Percentiles rank a stretch among this genome's conserved stretches.
Conservation (phyloP, 2,888 invertebrate species). For the Stenolophus ochropezus region DNA sequence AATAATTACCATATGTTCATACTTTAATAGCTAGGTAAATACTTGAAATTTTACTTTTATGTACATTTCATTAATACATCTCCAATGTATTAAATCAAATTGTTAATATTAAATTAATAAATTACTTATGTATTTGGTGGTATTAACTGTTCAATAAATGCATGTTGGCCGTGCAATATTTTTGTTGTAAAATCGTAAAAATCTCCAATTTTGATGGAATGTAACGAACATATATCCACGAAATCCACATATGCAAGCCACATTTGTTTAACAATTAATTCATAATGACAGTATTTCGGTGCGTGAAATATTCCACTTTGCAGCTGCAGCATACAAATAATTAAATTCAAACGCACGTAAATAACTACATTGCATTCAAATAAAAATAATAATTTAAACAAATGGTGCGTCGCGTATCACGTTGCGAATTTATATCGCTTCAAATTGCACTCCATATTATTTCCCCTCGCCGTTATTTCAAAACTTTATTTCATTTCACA, state of each 20-base stretch:
- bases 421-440: background rate
- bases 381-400: conserved; percentile 28
- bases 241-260: background rate
- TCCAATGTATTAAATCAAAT: too few relatives aligned
- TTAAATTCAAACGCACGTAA: conserved; percentile 26
- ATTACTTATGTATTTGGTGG: too few relatives aligned
- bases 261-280: background rate
- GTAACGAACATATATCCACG: background rate
- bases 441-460: conserved; percentile 3
- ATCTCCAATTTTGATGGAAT: background rate
- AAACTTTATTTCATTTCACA: conserved; percentile 3
- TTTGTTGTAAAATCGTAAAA: background rate
- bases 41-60: too few relatives aligned
- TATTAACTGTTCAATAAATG: background rate
- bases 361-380: conserved; percentile 23
- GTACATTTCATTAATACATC: too few relatives aligned
- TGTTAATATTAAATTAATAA: too few relatives aligned
- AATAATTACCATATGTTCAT: too few relatives aligned
- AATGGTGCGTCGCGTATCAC: background rate
- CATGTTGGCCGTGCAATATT: background rate
- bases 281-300: background rate
- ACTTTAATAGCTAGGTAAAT: too few relatives aligned
- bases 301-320: background rate
- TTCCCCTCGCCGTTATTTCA: background rate
- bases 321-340: conserved; percentile 13